phyloP scores from a whole-genome alignment of 2,113 vertebrate genomes.

The Vulpes vulpes region DNA sequence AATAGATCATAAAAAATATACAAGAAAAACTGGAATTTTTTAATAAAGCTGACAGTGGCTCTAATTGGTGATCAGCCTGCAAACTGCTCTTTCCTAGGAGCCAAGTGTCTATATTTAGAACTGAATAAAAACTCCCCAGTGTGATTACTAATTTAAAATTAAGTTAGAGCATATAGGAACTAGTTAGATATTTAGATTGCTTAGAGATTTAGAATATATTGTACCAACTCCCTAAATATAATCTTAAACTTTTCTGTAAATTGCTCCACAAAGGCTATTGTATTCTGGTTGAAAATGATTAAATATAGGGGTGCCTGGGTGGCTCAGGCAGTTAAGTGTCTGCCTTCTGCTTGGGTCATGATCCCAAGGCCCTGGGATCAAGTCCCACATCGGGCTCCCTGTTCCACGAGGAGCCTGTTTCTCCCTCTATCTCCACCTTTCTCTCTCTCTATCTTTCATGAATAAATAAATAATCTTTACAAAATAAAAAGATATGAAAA shows the following conservation, averaged over 20 bases:
- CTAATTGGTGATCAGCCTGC: neutral
- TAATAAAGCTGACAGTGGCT: neutral
- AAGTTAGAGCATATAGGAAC: neutral
- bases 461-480: too few relatives aligned
- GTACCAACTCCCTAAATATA: neutral
- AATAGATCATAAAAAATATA: neutral
- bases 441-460: too few relatives aligned
- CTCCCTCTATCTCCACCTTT: too few relatives aligned
- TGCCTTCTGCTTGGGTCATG: too few relatives aligned
- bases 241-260: neutral
- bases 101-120: neutral
- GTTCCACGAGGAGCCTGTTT: too few relatives aligned
- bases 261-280: neutral
- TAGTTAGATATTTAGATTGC: neutral
- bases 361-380: too few relatives aligned
- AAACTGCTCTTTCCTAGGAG: neutral
- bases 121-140: neutral
- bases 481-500: too few relatives aligned
- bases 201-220: neutral
- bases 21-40: neutral
- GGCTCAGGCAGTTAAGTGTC: too few relatives aligned
- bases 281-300: neutral
- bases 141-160: neutral
- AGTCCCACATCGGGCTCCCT: too few relatives aligned
- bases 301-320: neutral